Evolutionary conservation across 92 coral and sea anemone species (phyloP), one percentile per base, ranked within the genome.

Genomic region (Umimayanthus kanabou): DNA sequence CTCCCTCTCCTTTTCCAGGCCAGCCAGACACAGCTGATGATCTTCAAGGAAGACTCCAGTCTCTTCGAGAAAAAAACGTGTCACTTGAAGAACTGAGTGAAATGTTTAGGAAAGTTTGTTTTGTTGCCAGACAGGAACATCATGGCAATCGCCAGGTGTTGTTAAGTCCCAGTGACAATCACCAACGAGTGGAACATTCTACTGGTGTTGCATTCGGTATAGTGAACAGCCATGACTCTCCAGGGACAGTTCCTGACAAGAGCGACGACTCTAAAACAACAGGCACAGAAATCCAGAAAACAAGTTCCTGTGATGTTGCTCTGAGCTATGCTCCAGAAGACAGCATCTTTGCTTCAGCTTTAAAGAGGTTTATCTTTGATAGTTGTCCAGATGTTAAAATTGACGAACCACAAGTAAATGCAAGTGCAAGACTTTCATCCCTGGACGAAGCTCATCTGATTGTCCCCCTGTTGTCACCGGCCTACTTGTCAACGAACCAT

Each of bases 401-500:
- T 16, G 89, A 92, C 40, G 93, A 93, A 53, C 95, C 94, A 0
- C 37, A 65, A 71, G 88, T 81, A 1, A 95, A 91, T 28, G 92
- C 91, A 47, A 92, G 94, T n/a, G 87, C 92, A 55, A 88, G 98
- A 42, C 91, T 96, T 23, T 71, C 92, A 57, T 86, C 89, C 28
- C 74, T 96, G 25, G 98, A 96, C 53, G 91, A 55, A 43, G 98
- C 98, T 28, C 90, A 90, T 43, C 90, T 96, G 9, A 92, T 96
- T 85, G 92, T 95, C 18, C 84, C 90, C 37, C 82, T 96, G 57
- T 47, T 96, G 43, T 94, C 98, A 8, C 89, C 93, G 5, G 94
- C 95, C 79, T 96, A 88, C 82, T 10, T 92, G 74, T 79, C 82
- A 49, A 90, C 95, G 0, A 89, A 81, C 20, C 98, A 96, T 81